Base-by-base conservation (phyloP, 2,888 invertebrate species). In the Pecten maximus region DNA sequence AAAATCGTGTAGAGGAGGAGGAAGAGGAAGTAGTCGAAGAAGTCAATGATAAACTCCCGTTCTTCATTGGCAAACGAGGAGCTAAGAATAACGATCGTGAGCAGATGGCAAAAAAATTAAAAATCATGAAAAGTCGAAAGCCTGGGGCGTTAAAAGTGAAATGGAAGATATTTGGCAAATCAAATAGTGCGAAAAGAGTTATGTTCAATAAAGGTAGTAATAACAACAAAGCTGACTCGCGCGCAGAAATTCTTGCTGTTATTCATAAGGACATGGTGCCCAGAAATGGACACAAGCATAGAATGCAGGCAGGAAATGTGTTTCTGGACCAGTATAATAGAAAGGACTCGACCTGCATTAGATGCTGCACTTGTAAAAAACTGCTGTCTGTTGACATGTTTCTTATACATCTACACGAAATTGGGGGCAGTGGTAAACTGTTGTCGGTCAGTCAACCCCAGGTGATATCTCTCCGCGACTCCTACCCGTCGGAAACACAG, bases 311-410 rank as follows among this genome's bases (percentile, higher is more conserved):
- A 40, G 95, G 95, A 10, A 94, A 95, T 90, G 94, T 96, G 40
- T 94, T 95, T 90, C 89, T 96, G 35, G 94, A 95, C 87, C 91
- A 94, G 90, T 96, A 95, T 92, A 92, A 93, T n/a, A 94, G 93
- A 40, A 94, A 94, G 88, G 94, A 94, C 89, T 94, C 96, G 0
- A 92, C 94, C 12, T 96, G 96, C 92, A 94, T 96, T 40, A 93
- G 94, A 39, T 96, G 96, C 93, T 93, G 93, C 60, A 95, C 95
- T 0, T 96, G 96, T 92, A 91, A 94, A 12, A 95, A 96, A 92
- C 93, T 95, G 87, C 93, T 96, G 89, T 95, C 95, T 15, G 94
- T 96, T 8, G 94, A 94, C 40, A 92, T 94, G 87, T 96, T 96
- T 91, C 90, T 95, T 88, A 93, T 94, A 74, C 96, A 96, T 92